Evolutionary conservation across 2,113 vertebrate genomes (phyloP), one percentile per base, ranked within the genome.

Genomic region (human (Homo sapiens)): DNA sequence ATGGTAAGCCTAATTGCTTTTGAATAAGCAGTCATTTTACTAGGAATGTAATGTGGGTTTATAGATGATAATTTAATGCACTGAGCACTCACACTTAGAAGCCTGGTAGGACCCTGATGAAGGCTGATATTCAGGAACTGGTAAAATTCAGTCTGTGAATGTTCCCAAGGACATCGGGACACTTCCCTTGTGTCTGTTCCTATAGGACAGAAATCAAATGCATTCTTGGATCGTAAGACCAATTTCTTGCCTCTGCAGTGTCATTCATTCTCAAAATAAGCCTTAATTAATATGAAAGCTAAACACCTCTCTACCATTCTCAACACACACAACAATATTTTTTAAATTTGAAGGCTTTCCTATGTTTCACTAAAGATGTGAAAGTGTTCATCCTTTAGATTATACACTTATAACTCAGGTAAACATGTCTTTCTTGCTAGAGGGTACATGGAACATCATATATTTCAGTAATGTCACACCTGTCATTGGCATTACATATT

Each of bases 1-100:
- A 81, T 0, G 25, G 83, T 92, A 94, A 98, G 96, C 55, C 94
- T 96, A 97, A 98, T 98, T 98, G 90, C 94, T 97, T 93, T 96
- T 83, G 90, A 98, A 90, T 97, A 96, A 96, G 92, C 88, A 97
- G 84, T 89, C 89, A 90, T 92, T 97, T 96, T 55, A 87, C 94
- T 97, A 93, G 82, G 73, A 97, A 7, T 6, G 83, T 98, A 98
- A 98, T 87, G 95, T 97, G 73, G 50, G 92, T 95, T 98, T 97
- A 97, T 64, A 97, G 55, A 97, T n/a, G 52, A 92, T 92, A 94
- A 64, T 87, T 96, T 89, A 81, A 94, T 40, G 30, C 3, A 64
- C n/a, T 35, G 81, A 83, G 3, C 80, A 80, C 11, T 95, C n/a
- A 59, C 38, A 48, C 70, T 89, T 76, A 89, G 85, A 40, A 96